Base-by-base conservation (phyloP, 1,140 invertebrate genomes). In the Calephelis nemesis region DNA sequence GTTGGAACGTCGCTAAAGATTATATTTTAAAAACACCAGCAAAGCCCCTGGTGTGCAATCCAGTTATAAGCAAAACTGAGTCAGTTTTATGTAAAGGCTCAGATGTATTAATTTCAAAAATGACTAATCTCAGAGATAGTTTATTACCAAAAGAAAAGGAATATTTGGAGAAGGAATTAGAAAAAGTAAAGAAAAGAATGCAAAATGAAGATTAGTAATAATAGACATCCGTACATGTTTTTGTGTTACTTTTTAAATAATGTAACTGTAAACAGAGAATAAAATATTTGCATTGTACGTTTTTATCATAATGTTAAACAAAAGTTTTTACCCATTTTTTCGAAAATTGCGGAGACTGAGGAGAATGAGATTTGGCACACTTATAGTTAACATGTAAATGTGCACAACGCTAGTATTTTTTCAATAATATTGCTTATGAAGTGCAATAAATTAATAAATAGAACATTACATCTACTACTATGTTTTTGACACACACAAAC, bases 91-190 rank as follows among this genome's bases (percentile, higher is more conserved):
- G 80, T 40, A 65, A 48, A 47, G 40, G 74, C 11, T 64, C 71
- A 13, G 63, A 73, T 0, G 60, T 62, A 30, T 12, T 85, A 47
- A 62, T 77, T 7, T 12, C 49, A 12, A 82, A 78, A 76, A 69
- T 87, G 62, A 74, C 54, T 50, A 42, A 49, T 30, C 63, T 83
- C n/a, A 78, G 87, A 30, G 75, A 87, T 58, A 65, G 71, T 40
- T 81, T 84, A 63, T 69, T 85, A 8, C 68, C 76, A 7, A 71
- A 69, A 72, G 87, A 89, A 75, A 64, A 73, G 64, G 65, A 78
- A 69, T 84, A 87, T 70, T 77, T 91, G 9, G 78, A 88, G 70
- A 76, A 78, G 73, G 76, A 89, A 74, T 63, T 88, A 76, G 72
- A 85, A 69, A 78, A 78, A 69, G 70, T 83, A 9, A 85, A 79